These are phyloP conservation scores for Dissostichus mawsoni DNA, from an alignment of 2,113 vertebrate genomes.

Conservation along the genomic window DNA sequence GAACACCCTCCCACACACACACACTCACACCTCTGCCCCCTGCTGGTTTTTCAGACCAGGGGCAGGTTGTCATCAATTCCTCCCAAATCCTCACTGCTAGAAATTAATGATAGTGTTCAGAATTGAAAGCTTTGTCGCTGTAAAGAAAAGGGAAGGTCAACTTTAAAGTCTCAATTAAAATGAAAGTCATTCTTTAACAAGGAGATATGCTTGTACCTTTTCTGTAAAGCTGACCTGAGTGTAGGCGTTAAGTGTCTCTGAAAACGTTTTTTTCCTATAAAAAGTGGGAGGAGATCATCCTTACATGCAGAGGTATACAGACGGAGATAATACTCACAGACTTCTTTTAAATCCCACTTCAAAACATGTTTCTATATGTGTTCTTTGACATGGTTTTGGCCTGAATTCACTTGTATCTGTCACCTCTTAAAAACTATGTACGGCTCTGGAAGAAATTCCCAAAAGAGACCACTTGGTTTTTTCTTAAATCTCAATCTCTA, in stretches of 20 bases:
- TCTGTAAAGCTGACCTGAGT: not conserved
- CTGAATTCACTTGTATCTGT: no score
- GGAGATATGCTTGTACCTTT: not conserved
- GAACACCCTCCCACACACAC: constrained; percentile 8
- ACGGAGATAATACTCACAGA: no score
- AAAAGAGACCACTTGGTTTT: no score
- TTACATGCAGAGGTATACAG: not conserved
- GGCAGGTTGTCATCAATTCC: constrained; percentile 35
- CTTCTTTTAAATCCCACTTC: no score
- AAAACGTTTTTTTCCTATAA: not conserved
- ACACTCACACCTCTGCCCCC: constrained; percentile 61
- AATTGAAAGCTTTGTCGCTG: constrained; percentile 28
- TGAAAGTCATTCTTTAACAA: constrained; percentile 6
- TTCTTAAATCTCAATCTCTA: no score
- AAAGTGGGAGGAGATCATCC: not conserved
- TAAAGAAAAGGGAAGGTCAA: constrained; percentile 39
- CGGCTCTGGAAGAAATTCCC: no score
- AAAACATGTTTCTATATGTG: no score
- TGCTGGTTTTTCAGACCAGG: constrained; percentile 53
- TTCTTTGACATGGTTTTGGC: no score
- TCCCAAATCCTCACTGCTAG: constrained; percentile 29
- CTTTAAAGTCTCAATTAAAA: constrained; percentile 49
- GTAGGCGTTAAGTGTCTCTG: not conserved
- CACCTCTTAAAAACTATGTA: no score
- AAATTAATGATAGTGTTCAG: constrained; percentile 17